phyloP scores from a whole-genome alignment of 2,797 vertebrate species.

The Botia almorhae region DNA sequence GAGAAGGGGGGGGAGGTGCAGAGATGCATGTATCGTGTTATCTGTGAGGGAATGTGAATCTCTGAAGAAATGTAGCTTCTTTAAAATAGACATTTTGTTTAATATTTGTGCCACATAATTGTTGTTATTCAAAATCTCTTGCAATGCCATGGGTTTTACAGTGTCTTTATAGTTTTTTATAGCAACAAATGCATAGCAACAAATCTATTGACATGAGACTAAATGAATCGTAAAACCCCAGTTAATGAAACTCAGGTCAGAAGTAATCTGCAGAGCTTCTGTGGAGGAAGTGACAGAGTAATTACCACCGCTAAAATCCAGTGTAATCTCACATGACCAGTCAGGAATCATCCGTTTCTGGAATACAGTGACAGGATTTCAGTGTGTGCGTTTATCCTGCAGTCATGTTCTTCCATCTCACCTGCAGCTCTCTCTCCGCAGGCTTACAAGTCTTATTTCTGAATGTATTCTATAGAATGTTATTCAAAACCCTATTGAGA shows the following conservation, averaged over 20 bases:
- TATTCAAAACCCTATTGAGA: not conserved
- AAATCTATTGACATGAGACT: slow-evolving; percentile 42
- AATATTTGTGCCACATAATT: too few relatives aligned
- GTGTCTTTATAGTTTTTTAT: too few relatives aligned
- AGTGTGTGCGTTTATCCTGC: not conserved
- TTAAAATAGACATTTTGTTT: too few relatives aligned
- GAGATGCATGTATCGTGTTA: not conserved
- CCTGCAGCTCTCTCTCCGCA: not conserved
- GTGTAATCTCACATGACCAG: slow-evolving; percentile 59
- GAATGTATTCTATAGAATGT: not conserved
- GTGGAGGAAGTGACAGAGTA: slow-evolving; percentile 42
- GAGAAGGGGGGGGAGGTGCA: not conserved
- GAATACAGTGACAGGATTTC: slow-evolving; percentile 13
- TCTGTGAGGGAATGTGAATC: not conserved
- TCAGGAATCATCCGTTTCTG: slow-evolving; percentile 22
- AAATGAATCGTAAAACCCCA: slow-evolving; percentile 37
- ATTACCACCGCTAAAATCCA: slow-evolving; percentile 51
- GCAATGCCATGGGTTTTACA: too few relatives aligned
- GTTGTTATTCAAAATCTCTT: too few relatives aligned
- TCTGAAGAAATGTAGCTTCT: not conserved
- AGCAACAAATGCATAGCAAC: not conserved
- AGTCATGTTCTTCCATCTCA: not conserved
- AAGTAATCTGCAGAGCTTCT: slow-evolving; percentile 41
- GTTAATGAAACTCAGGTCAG: slow-evolving; percentile 16
- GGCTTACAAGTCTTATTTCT: not conserved